These are phyloP conservation scores for Wasmannia auropunctata DNA, from an alignment of 1,140 invertebrate genomes.

Conservation along the genomic window DNA sequence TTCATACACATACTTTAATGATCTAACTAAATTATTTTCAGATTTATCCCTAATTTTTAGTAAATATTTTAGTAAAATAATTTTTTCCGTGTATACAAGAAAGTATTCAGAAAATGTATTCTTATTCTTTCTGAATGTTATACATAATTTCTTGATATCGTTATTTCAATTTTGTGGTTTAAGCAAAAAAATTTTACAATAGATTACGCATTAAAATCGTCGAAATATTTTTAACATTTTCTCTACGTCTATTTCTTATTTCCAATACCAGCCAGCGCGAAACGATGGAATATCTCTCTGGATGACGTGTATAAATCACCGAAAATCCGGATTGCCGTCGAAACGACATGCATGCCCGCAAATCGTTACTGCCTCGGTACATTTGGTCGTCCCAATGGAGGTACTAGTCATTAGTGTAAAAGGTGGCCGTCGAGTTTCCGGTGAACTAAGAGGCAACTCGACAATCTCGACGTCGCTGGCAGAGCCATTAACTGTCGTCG, in stretches of 20 bases:
- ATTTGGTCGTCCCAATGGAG: not conserved
- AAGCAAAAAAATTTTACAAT: not conserved
- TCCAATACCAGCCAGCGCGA: not conserved
- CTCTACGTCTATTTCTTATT: not conserved
- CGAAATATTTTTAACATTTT: not conserved
- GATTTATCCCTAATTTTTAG: too few species aligned
- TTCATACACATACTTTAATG: too few species aligned
- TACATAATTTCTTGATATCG: not conserved
- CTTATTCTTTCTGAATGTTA: not conserved
- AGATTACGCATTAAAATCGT: not conserved
- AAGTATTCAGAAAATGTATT: too few species aligned
- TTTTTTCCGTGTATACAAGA: too few species aligned
- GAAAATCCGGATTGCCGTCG: slow-evolving; percentile 8
- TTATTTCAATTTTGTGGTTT: not conserved
- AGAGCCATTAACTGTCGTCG: slow-evolving; percentile 56
- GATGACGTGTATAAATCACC: not conserved
- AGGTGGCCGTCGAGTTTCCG: not conserved
- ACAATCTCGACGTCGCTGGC: slow-evolving; percentile 20
- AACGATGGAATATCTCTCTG: slow-evolving; percentile 21
- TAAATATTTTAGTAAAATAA: too few species aligned
- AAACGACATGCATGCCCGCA: slow-evolving; percentile 14
- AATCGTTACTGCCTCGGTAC: slow-evolving; percentile 19
- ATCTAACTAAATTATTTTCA: too few species aligned
- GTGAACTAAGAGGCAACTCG: slow-evolving; percentile 37
- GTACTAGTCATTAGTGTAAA: slow-evolving; percentile 51